Base-by-base conservation (phyloP, 2,113 vertebrate genomes). In the Festucalex cinctus region DNA sequence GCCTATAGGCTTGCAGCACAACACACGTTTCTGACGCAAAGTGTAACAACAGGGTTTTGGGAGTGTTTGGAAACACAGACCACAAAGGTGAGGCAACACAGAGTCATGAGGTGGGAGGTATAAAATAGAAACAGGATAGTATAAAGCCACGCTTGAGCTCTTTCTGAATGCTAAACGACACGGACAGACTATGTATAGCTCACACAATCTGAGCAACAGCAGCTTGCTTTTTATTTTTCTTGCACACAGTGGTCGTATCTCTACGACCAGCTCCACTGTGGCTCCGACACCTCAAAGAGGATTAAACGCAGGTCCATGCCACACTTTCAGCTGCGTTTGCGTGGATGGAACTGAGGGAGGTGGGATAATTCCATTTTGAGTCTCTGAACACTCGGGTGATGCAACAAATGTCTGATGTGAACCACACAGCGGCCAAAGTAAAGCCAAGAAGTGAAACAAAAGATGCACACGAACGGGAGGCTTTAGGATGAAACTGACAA, bases 341-440 rank as follows among this genome's bases (percentile, higher is more conserved):
- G 62, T 83, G 87, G 84, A 89, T 63, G 72, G 73, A 79, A 76
- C 81, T 86, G 83, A 91, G 76, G 77, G 79, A 79, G 79, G 85
- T 83, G 87, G 84, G 86, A 91, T 91, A 89, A 92, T 89, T 77
- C 73, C 68, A 82, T 92, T 91, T 87, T 76, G 85, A 89, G 86
- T 88, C 71, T 80, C 76, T 82, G 80, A 86, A 74, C 71, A 46
- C 65, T 24, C 9, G 69, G 69, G 83, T 89, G 87, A 90, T 86
- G 89, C 85, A 88, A 87, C 67, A 65, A 63, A 67, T 57, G 75
- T 74, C 70, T 76, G 79, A 60, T 64, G 66, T 66, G 67, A 76
- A 79, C 63, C 35, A 74, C 43, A 73, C 26, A 22, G 68, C 32
- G 46, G 68, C 61, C 57, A 66, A 75, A 84, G 62, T 41, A 43